Conservation (phyloP, 2,113 vertebrate genomes). For the Urocolius indicus region DNA sequence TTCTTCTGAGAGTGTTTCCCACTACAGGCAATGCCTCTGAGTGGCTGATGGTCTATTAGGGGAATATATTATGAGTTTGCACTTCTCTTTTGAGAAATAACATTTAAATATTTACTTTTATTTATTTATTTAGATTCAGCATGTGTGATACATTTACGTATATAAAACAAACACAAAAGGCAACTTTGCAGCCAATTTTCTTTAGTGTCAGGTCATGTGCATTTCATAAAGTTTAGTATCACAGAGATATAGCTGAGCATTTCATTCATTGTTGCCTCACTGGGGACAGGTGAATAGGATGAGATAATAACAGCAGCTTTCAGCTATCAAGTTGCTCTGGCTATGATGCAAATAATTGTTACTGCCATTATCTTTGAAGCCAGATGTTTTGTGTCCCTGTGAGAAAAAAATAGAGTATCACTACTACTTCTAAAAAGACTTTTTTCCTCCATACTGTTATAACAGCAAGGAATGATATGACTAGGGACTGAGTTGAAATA, state of each 20-base stretch:
- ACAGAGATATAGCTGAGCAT: not conserved
- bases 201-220: not conserved
- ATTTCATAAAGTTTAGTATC: not conserved
- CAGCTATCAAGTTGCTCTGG: slow-evolving; percentile 51
- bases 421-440: slow-evolving; percentile 3
- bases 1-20: not conserved
- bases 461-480: slow-evolving; percentile 17
- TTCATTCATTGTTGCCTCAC: not conserved
- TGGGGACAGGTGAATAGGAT: slow-evolving; percentile 40
- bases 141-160: not conserved
- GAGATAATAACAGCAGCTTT: slow-evolving; percentile 70
- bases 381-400: slow-evolving; percentile 66
- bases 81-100: not conserved
- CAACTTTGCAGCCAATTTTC: not conserved
- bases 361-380: slow-evolving; percentile 73
- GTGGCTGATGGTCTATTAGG: not conserved
- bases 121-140: not conserved
- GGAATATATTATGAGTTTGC: not conserved
- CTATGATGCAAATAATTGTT: slow-evolving; percentile 76
- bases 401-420: slow-evolving; percentile 50
- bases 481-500: not conserved
- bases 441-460: slow-evolving; percentile 41
- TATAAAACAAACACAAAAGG: not conserved
- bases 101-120: not conserved
- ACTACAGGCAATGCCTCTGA: not conserved